Percentiles rank a stretch among this genome's conserved stretches.
Evolutionary conservation across 2,113 vertebrate genomes (phyloP).

Genomic region (Calonectris borealis): DNA sequence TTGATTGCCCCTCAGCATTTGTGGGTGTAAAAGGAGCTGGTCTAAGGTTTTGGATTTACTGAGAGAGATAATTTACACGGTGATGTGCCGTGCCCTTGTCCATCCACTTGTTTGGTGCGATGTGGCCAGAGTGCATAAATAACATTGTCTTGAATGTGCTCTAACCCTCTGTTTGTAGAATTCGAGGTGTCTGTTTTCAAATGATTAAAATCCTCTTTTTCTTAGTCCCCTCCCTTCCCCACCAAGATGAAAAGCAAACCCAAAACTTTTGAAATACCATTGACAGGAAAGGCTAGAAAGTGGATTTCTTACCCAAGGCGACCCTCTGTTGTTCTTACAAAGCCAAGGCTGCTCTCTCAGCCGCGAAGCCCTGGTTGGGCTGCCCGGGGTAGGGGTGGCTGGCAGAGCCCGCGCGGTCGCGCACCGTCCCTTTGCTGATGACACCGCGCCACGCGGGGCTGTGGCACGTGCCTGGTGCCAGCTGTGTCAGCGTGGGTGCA

Average conservation of each 20-base stretch:
- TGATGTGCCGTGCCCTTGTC: neutral
- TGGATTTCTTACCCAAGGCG: neutral
- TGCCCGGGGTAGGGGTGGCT: too few species aligned
- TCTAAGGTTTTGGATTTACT: neutral
- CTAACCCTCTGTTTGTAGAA: neutral
- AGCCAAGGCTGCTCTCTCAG: neutral
- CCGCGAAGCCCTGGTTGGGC: accelerated
- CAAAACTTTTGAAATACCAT: neutral
- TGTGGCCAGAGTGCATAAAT: neutral
- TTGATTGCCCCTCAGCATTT: neutral
- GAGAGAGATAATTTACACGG: neutral
- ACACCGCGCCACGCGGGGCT: accelerated
- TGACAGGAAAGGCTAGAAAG: neutral
- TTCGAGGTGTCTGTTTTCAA: neutral
- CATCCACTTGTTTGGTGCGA: neutral
- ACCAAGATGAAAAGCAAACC: neutral
- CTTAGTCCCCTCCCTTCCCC: neutral
- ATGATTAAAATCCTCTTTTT: neutral
- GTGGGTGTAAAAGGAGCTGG: neutral
- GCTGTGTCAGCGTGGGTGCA: too few species aligned
- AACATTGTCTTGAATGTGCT: neutral
- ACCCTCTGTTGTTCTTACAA: neutral
- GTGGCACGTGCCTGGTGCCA: neutral
- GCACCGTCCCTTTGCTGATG: neutral
- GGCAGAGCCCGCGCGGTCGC: neutral